Percentiles rank a stretch among this genome's conserved stretches.
phyloP scores from a whole-genome alignment of 2,797 vertebrate species.

The Girardinus metallicus region DNA sequence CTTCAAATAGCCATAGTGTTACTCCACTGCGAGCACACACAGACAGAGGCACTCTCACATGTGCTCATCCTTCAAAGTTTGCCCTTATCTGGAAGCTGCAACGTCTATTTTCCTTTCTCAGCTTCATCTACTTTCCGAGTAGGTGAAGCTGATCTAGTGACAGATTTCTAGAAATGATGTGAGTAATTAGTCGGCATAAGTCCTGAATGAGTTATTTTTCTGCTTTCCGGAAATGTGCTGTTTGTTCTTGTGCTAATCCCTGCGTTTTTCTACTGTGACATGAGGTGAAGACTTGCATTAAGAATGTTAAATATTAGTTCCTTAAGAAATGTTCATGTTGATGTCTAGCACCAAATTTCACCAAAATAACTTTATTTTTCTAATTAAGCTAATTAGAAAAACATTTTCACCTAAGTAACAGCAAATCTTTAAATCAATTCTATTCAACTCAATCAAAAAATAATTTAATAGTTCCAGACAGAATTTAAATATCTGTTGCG shows the following conservation, averaged over 20 bases:
- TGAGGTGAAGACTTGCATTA: background rate
- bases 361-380: background rate
- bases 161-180: constrained; percentile 6
- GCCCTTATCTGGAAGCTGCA: constrained; percentile 49
- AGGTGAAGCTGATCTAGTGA: constrained; percentile 25
- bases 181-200: background rate
- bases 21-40: constrained; percentile 45
- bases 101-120: constrained; percentile 40
- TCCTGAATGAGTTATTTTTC: constrained; percentile 1
- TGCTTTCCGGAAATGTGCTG: background rate
- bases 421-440: background rate
- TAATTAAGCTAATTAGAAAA: no score
- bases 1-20: constrained; percentile 67
- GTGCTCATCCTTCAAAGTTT: constrained; percentile 43
- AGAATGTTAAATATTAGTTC: background rate
- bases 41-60: constrained; percentile 28
- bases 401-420: no score
- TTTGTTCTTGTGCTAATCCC: background rate
- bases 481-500: background rate
- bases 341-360: background rate
- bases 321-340: background rate
- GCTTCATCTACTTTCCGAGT: constrained; percentile 25
- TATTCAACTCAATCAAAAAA: background rate
- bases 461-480: background rate
- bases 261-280: background rate